phyloP scores from a whole-genome alignment of 2,113 vertebrate genomes.

The Pelodiscus sinensis region DNA sequence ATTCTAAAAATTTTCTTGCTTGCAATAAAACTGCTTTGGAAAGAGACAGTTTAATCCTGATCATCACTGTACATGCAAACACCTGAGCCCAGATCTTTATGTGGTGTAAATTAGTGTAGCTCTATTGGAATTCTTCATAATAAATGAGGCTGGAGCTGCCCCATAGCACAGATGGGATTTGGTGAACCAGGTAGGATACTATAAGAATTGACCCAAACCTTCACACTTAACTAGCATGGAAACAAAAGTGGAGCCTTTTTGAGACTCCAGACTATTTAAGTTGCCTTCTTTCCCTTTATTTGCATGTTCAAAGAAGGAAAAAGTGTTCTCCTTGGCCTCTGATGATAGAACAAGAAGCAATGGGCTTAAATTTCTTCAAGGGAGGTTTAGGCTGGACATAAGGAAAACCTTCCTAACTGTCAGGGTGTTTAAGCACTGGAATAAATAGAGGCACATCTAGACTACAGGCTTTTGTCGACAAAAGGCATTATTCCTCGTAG shows the following conservation, averaged over 20 bases:
- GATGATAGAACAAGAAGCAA: too few relatives aligned
- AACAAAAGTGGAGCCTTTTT: not conserved
- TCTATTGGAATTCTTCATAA: not conserved
- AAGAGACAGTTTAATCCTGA: not conserved
- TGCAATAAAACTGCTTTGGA: not conserved
- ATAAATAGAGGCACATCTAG: too few relatives aligned
- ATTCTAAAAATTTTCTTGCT: too few relatives aligned
- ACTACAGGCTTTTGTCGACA: too few relatives aligned
- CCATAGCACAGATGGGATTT: not conserved
- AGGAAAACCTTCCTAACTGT: too few relatives aligned
- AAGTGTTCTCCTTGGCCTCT: too few relatives aligned
- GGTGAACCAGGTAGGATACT: slow-evolving; percentile 9
- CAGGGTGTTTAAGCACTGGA: too few relatives aligned
- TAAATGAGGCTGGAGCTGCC: slow-evolving; percentile 14
- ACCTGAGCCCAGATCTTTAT: not conserved
- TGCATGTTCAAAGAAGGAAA: not conserved
- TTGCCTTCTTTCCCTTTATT: not conserved
- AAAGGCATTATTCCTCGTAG: too few relatives aligned
- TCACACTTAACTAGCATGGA: not conserved
- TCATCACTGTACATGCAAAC: not conserved
- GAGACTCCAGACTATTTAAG: not conserved
- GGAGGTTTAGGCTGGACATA: too few relatives aligned
- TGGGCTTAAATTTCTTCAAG: too few relatives aligned
- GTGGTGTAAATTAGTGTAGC: not conserved
- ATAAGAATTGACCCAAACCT: not conserved